Percentiles rank a stretch among this genome's conserved stretches.
These are phyloP conservation scores for Brachionichthys hirsutus DNA, from an alignment of 2,113 vertebrate species.

Conservation along the genomic window DNA sequence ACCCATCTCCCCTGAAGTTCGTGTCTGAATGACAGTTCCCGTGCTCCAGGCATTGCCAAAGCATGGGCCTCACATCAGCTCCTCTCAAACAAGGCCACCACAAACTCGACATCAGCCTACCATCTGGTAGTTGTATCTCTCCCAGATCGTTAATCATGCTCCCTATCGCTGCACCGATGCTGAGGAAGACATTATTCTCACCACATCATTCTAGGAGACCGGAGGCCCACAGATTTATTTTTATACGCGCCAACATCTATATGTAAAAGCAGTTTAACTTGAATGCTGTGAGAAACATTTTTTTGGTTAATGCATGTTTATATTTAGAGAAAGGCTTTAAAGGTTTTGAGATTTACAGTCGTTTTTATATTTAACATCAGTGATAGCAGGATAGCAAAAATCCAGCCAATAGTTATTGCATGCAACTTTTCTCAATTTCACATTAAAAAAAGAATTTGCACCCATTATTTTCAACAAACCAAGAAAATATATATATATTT, in stretches of 20 bases:
- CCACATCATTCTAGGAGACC: slow-evolving; percentile 46
- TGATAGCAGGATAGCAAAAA: too few species aligned
- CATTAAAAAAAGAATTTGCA: too few species aligned
- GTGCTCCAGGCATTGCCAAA: slow-evolving; percentile 34
- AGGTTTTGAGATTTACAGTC: slow-evolving; percentile 9
- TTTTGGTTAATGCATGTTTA: slow-evolving; percentile 12
- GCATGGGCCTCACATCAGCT: slow-evolving; percentile 52
- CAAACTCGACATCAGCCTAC: slow-evolving; percentile 64
- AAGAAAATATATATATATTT: too few species aligned
- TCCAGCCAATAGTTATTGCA: too few species aligned
- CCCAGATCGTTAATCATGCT: slow-evolving; percentile 74
- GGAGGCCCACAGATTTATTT: slow-evolving; percentile 44
- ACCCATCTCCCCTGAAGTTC: slow-evolving; percentile 40
- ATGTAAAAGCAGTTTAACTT: slow-evolving; percentile 46
- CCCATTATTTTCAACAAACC: too few species aligned
- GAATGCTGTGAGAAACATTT: slow-evolving; percentile 29
- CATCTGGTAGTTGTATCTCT: slow-evolving; percentile 65
- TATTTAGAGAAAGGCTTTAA: slow-evolving; percentile 11
- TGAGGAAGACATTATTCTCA: slow-evolving; percentile 46
- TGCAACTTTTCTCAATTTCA: too few species aligned
- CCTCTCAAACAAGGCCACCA: slow-evolving; percentile 44
- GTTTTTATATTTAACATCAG: not conserved
- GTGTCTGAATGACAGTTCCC: slow-evolving; percentile 58
- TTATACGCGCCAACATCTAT: slow-evolving; percentile 57
- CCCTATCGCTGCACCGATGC: slow-evolving; percentile 50